phyloP scores from a whole-genome alignment of 64 coral and sea anemone species.

The Astreopora myriophthalma region DNA sequence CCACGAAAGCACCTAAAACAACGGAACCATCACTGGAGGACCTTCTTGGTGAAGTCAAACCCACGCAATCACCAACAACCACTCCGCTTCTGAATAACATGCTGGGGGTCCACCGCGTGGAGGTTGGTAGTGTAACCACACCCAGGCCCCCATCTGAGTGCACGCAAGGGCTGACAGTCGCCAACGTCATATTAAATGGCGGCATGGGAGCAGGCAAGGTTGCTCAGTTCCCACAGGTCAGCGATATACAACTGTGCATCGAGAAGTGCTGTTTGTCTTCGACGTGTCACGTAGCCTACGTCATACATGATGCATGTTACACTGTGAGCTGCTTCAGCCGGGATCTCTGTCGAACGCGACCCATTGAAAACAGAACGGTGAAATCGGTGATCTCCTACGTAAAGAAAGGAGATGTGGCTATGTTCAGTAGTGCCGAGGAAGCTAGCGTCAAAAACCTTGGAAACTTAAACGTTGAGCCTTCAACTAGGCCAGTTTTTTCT shows the following conservation, averaged over 20 bases:
- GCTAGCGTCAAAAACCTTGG: slow-evolving; percentile 17
- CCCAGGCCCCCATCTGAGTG: slow-evolving; percentile 54
- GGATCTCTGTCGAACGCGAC: slow-evolving; percentile 78
- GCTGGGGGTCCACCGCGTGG: slow-evolving; percentile 54
- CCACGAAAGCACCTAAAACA: background rate
- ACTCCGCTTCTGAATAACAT: slow-evolving; percentile 34
- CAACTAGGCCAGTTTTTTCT: background rate
- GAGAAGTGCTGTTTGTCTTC: slow-evolving; percentile 69
- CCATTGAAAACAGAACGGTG: slow-evolving; percentile 59
- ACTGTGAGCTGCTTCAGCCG: slow-evolving; percentile 81
- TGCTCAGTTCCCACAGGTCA: slow-evolving; percentile 70
- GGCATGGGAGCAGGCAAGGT: slow-evolving; percentile 98
- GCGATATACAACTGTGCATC: slow-evolving; percentile 71
- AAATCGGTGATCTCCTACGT: slow-evolving; percentile 74
- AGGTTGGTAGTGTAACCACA: background rate
- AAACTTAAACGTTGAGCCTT: background rate
- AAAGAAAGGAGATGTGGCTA: slow-evolving; percentile 52
- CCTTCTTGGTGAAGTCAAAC: slow-evolving; percentile 75
- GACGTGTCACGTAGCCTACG: slow-evolving; percentile 81
- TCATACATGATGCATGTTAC: slow-evolving; percentile 82
- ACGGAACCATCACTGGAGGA: slow-evolving; percentile 82
- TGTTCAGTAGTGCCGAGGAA: slow-evolving; percentile 76
- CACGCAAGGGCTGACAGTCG: slow-evolving; percentile 75
- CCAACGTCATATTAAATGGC: slow-evolving; percentile 85
- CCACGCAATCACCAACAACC: slow-evolving; percentile 71